Conservation (phyloP, 2,113 vertebrate species). For the Sebastes schlegelii region DNA sequence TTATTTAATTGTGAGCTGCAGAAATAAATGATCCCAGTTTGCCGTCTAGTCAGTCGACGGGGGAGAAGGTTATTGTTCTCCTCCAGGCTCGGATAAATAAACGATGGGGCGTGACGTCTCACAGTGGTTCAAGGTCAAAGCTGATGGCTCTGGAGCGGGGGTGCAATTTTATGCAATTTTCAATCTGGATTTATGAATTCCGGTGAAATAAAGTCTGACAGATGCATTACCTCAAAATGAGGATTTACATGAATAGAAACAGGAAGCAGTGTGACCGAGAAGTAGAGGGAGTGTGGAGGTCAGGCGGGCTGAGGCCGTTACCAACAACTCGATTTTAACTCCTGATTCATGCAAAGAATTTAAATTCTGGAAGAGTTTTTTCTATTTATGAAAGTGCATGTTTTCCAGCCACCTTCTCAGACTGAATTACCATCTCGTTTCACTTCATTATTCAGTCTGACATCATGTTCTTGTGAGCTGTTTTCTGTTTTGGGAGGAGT, state of each 20-base stretch:
- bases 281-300: neutral
- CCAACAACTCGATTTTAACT: no score
- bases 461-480: neutral
- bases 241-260: neutral
- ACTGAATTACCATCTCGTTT: neutral
- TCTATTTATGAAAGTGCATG: neutral
- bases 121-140: constrained; percentile 31
- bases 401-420: neutral
- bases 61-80: constrained; percentile 2
- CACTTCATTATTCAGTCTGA: neutral
- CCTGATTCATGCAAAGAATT: neutral
- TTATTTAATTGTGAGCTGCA: neutral
- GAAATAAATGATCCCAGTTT: constrained; percentile 7
- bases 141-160: neutral
- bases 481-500: neutral
- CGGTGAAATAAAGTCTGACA: neutral
- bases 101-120: constrained; percentile 1
- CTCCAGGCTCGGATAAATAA: constrained; percentile 44
- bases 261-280: neutral
- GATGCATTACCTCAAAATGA: neutral
- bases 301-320: neutral
- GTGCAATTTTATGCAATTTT: neutral
- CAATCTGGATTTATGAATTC: neutral
- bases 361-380: neutral
- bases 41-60: neutral